phyloP scores from a whole-genome alignment of 2,888 invertebrate genomes.

The Eupelmus urozonus region DNA sequence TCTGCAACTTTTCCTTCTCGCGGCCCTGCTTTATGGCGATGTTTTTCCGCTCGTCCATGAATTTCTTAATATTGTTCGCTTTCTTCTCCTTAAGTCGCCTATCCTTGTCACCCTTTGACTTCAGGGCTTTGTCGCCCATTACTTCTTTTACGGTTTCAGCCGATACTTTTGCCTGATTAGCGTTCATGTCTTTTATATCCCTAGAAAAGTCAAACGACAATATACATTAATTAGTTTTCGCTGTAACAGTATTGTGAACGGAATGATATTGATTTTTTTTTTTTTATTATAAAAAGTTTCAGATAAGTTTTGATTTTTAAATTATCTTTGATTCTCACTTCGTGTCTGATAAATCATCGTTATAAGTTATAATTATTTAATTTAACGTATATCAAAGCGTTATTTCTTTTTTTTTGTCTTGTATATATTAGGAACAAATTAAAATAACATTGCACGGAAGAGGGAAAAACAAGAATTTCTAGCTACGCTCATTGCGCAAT shows the following conservation, averaged over 20 bases:
- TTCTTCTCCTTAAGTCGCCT: constrained; percentile 81
- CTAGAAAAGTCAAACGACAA: constrained; percentile 72
- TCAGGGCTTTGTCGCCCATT: constrained; percentile 82
- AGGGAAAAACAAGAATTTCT: too few relatives aligned
- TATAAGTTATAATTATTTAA: background rate
- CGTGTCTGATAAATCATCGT: background rate
- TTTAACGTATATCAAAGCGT: too few relatives aligned
- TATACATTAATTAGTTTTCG: too few relatives aligned
- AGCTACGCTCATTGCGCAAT: too few relatives aligned
- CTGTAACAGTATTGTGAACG: too few relatives aligned
- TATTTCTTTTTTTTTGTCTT: too few relatives aligned
- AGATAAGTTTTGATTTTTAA: too few relatives aligned
- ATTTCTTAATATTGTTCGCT: constrained; percentile 83
- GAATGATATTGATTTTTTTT: too few relatives aligned
- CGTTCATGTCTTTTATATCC: constrained; percentile 83
- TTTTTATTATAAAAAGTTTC: too few relatives aligned
- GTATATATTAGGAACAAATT: too few relatives aligned
- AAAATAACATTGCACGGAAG: too few relatives aligned
- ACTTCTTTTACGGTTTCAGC: constrained; percentile 84
- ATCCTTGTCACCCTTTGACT: constrained; percentile 84
- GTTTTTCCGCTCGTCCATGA: constrained; percentile 81
- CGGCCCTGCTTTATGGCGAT: constrained; percentile 80
- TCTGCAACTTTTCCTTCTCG: constrained; percentile 80
- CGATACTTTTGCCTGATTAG: constrained; percentile 82
- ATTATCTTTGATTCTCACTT: too few relatives aligned